Base-by-base conservation (phyloP, 2,113 vertebrate genomes). In the Rafetus swinhoei region DNA sequence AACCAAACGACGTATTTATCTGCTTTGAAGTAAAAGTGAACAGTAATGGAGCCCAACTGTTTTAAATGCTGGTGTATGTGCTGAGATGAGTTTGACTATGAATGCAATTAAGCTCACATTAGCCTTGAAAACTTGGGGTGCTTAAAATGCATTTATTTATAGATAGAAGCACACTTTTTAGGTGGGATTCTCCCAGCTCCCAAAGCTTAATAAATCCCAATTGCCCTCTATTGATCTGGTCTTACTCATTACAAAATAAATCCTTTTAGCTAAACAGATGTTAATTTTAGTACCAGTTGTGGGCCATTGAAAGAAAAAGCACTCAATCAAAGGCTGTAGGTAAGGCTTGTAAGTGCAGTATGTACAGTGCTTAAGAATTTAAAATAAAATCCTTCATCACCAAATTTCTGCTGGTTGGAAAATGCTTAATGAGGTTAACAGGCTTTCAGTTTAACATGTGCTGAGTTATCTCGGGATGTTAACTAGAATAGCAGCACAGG, bases 131-230 rank as follows among this genome's bases (percentile, higher is more conserved):
- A 56, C 19, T 82, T 24, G 60, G 2, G 18, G 57, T 15, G 25
- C 82, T 92, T 87, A 88, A 92, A 84, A 21, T 45, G 25, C 54
- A 35, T 72, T 72, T 80, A 39, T 62, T 6, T 14, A 60, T 29
- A 29, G 59, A 29, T 59, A 60, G 25, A 59, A 7, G 77, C 69
- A 92, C 22, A 85, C 12, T 77, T 9, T 94, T 93, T 85, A 93
- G 24, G 4, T 80, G 55, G 85, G 18, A 12, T 29, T 77, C 90
- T 96, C 82, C 89, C 86, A 54, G 52, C 91, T 95, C 94, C 93
- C 84, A 88, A 84, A 87, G 88, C 84, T 90, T 95, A 94, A 93
- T 93, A 95, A 95, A 88, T 93, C 94, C 93, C 93, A 95, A 90
- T 94, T 52, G 90, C 12, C 9, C 3, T 87, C 65, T 91, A 93